phyloP scores from a whole-genome alignment of 2,797 vertebrate genomes.

The Galago senegalensis region DNA sequence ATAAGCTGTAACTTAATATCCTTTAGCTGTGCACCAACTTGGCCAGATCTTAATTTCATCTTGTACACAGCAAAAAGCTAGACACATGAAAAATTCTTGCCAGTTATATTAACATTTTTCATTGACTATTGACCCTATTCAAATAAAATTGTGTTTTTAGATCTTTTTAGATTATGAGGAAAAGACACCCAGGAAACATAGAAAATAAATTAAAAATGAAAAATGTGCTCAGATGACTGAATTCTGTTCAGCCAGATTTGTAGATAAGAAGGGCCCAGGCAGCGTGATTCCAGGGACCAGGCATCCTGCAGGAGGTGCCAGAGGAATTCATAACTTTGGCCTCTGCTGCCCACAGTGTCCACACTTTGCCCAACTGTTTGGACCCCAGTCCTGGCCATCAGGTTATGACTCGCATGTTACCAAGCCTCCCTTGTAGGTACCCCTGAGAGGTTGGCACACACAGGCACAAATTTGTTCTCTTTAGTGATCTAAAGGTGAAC shows the following conservation, averaged over 20 bases:
- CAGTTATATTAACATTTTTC: constrained; percentile 61
- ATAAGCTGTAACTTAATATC: not conserved
- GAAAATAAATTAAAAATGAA: constrained; percentile 56
- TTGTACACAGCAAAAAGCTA: not conserved
- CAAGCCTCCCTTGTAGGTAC: not conserved
- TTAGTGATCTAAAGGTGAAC: not conserved
- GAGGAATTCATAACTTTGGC: not conserved
- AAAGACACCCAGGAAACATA: constrained; percentile 21
- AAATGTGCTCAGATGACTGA: constrained; percentile 3
- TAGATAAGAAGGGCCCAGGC: not conserved
- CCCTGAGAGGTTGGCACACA: not conserved
- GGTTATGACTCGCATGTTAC: constrained; percentile 4
- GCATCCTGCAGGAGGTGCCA: not conserved
- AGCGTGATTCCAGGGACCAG: not conserved
- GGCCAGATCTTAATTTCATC: constrained; percentile 39
- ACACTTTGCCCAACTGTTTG: constrained; percentile 2
- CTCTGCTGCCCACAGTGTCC: not conserved
- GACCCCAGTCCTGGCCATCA: not conserved
- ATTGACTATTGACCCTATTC: constrained; percentile 39
- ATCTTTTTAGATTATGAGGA: constrained; percentile 45
- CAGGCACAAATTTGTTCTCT: not conserved
- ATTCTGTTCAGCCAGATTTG: not conserved
- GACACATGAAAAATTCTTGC: constrained; percentile 8
- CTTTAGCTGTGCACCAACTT: not conserved
- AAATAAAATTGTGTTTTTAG: constrained; percentile 61